Evolutionary conservation across 2,888 invertebrate genomes (phyloP), one percentile per base, ranked within the genome.

Genomic region (Ischnura elegans): DNA sequence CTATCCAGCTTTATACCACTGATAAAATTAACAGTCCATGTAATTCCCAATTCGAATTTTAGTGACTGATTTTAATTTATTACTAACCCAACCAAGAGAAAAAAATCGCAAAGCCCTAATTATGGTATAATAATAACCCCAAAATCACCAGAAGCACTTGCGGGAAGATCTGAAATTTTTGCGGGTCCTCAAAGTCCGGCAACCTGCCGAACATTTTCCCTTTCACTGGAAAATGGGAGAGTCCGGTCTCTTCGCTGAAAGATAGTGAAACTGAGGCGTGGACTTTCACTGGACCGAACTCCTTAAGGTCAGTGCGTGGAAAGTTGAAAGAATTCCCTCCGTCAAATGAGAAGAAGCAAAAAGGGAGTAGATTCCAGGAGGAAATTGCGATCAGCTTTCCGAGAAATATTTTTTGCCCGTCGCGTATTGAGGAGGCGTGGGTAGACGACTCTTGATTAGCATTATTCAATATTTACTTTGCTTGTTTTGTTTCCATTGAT

Each of bases 231-330:
- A n/a, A n/a, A 16, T 25, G 43, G 43, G 29, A 42, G 43, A 4
- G 43, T 43, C 36, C 21, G 19, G 43, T 43, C 36, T 43, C 42
- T 43, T 46, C 45, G 45, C 86, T 86, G 86, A 86, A 76, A 76
- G 76, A 76, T 76, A 76, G 76, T 45, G 86, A 86, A 86, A 86
- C 46, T n/a, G 46, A 86, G 45, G 43, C 43, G n/a, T n/a, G 25
- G 86, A 86, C 86, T 86, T 86, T 86, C 86, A 86, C 86, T 86
- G 86, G 86, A 86, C 86, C 29, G 86, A 43, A 86, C 45, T 10
- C 0, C 45, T 43, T 43, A 46, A 45, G 46, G 45, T 36, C n/a
- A 46, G 2, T 21, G 45, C 86, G 2, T 86, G 86, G 86, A 86
- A 86, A 86, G 86, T 86, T 46, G 45, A 86, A 86, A 86, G 46